Evolutionary conservation across 53 echinoderm and acorn worm genomes (phyloP), one percentile per base, ranked within the genome.

Genomic region (Temnopleurus reevesii): DNA sequence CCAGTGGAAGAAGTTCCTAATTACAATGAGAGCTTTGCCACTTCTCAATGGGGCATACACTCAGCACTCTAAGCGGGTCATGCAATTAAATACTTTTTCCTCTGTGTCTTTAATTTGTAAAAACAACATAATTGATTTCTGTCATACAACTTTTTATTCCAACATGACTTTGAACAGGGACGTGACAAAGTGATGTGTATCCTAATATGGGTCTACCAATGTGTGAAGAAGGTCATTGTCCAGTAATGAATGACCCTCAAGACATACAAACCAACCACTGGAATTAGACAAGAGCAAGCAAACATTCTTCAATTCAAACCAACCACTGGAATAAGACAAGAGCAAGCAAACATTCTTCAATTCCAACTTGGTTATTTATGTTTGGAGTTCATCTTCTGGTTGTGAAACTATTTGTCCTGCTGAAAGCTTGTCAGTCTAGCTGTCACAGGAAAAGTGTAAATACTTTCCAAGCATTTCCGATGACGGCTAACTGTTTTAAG

Each of bases 401-500:
- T 15, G 53, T 51, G 46, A 17, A 79, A 79, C 13, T 49, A 29
- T 79, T 79, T 49, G 27, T 79, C 49, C 47, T 79, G 51, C 49
- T 79, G 13, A 79, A 79, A 79, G 79, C 46, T 28, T 3, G 49
- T 79, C 34, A 45, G 27, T 1, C 9, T 79, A 12, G 79, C 79
- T 47, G 79, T 41, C 43, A 79, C 79, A 79, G 79, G 79, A 79
- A 71, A 79, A 47, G 79, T 49, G 31, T 41, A 47, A 27, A 79
- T 79, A 79, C 79, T 79, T 47, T 26, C 36, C 24, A 59, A 29
- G 47, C 79, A 79, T 79, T 29, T 79, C 71, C 71, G 71, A 21
- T 71, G 71, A 38, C 43, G 9, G 71, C 5, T 2, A 43, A 71
- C 71, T 23, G 8, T 71, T 21, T 38, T 41, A 71, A 38, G 71